phyloP scores from a whole-genome alignment of 35 echinoderm and acorn worm genomes.

The Chiridota heheva region DNA sequence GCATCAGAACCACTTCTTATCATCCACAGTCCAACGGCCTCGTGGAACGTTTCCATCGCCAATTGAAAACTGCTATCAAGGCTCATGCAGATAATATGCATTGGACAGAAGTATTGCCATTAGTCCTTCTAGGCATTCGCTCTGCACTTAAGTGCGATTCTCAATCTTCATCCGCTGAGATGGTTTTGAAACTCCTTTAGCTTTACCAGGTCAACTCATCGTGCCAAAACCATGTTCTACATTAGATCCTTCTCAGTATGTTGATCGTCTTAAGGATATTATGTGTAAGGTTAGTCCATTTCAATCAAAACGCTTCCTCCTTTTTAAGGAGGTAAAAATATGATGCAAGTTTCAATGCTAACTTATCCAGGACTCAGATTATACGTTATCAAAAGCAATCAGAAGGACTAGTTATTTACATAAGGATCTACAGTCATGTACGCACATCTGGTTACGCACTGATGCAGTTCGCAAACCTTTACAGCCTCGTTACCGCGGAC shows the following conservation, averaged over 20 bases:
- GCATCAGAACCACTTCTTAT: conserved; percentile 27
- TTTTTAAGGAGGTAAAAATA: too few relatives aligned
- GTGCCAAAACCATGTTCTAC: not conserved
- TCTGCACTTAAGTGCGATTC: conserved; percentile 43
- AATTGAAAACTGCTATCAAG: conserved; percentile 59
- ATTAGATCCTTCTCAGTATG: not conserved
- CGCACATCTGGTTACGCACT: conserved; percentile 49
- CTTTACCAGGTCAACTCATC: conserved; percentile 53
- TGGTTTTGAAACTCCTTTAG: conserved; percentile 58
- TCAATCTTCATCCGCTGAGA: conserved; percentile 30
- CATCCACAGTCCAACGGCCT: conserved; percentile 37
- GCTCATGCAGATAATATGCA: not conserved
- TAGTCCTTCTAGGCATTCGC: conserved; percentile 47
- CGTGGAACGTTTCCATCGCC: conserved; percentile 57
- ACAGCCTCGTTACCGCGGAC: conserved; percentile 49
- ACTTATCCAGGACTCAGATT: too few relatives aligned
- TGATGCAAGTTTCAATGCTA: too few relatives aligned
- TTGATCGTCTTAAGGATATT: not conserved
- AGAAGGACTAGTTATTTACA: not conserved
- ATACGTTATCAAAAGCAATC: not conserved
- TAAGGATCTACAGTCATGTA: conserved; percentile 29
- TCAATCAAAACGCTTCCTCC: too few relatives aligned
- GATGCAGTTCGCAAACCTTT: conserved; percentile 55
- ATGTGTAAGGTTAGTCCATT: conserved; percentile 2
- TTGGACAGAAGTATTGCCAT: conserved; percentile 51